Conservation (phyloP, 2,797 vertebrate genomes). For the Sebastiscus albofasciatus region DNA sequence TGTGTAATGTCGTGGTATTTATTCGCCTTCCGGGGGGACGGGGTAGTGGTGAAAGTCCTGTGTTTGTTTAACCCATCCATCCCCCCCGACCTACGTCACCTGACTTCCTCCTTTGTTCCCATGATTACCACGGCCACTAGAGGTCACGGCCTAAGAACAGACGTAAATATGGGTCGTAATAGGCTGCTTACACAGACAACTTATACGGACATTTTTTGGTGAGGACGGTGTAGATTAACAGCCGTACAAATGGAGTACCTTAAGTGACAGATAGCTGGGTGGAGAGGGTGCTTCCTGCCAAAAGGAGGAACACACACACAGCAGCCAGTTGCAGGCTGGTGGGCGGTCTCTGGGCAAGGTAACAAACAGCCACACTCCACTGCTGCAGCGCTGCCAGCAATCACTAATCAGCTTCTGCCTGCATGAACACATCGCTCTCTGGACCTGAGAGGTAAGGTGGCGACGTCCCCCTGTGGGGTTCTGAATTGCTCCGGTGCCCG, state of each 20-base stretch:
- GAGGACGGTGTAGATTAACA: neutral
- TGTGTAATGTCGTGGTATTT: too few relatives aligned
- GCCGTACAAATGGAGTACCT: neutral
- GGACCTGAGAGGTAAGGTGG: conserved; percentile 10
- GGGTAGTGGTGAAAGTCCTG: neutral
- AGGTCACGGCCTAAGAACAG: too few relatives aligned
- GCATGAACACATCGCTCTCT: conserved; percentile 22
- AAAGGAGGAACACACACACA: neutral
- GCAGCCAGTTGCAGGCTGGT: conserved; percentile 12
- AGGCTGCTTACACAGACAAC: too few relatives aligned
- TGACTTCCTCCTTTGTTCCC: neutral
- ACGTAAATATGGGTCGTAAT: too few relatives aligned
- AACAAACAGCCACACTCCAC: conserved; percentile 27
- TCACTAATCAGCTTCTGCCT: conserved; percentile 40
- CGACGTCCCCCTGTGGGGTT: neutral
- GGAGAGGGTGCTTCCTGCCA: neutral
- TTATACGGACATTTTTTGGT: neutral
- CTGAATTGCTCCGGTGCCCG: conserved; percentile 11
- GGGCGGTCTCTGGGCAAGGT: conserved; percentile 32
- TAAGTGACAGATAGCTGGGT: neutral
- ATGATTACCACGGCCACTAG: too few relatives aligned
- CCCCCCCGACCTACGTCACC: neutral
- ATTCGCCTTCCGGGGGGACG: too few relatives aligned
- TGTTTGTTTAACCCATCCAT: neutral
- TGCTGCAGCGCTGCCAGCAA: conserved; percentile 31